These are phyloP conservation scores for Anas acuta DNA, from an alignment of 2,797 vertebrate genomes.

Conservation along the genomic window DNA sequence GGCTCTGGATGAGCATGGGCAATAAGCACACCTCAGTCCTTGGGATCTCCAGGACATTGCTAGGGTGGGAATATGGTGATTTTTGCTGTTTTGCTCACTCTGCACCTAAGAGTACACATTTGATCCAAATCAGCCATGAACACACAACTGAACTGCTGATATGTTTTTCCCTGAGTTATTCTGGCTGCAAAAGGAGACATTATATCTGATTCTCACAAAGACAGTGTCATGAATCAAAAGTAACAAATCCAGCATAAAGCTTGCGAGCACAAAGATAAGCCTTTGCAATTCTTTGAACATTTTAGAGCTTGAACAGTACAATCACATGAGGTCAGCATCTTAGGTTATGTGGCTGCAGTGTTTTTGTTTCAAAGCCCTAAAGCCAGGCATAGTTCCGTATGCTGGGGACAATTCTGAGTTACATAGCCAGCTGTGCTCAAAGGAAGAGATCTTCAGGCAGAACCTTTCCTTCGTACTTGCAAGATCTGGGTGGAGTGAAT, in stretches of 20 bases:
- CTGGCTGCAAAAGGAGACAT: background rate
- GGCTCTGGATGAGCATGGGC: background rate
- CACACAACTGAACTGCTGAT: background rate
- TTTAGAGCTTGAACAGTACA: background rate
- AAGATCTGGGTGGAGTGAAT: background rate
- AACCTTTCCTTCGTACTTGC: background rate
- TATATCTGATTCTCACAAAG: background rate
- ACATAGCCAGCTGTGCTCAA: background rate
- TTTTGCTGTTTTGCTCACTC: background rate
- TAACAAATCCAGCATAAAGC: background rate
- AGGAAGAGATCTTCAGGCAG: background rate
- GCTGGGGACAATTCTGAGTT: background rate
- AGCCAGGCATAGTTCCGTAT: background rate
- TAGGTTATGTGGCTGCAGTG: background rate
- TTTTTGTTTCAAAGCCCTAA: background rate
- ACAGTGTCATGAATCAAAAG: background rate
- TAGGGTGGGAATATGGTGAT: background rate
- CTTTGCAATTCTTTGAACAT: background rate
- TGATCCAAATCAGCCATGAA: background rate
- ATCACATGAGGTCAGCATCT: background rate
- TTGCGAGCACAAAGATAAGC: background rate
- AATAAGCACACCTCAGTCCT: background rate
- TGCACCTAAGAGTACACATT: fast-evolving
- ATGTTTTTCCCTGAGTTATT: background rate
- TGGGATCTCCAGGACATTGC: background rate